A percentile compares a stretch with the other conserved stretches of the same genome.
phyloP scores from a whole-genome alignment of 2,888 invertebrate genomes.

The Thumatha senex region DNA sequence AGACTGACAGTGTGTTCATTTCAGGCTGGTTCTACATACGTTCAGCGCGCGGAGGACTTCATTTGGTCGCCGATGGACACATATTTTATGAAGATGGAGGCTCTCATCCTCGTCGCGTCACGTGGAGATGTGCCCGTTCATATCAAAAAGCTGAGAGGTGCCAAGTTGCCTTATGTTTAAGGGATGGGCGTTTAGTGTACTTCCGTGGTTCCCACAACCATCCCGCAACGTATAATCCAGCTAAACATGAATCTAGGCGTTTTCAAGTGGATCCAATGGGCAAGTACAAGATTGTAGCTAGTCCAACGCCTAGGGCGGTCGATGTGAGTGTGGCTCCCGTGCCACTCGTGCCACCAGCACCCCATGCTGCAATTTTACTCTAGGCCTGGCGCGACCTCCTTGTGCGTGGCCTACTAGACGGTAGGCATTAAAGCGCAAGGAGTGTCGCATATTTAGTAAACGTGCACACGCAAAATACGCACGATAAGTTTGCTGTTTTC shows the following conservation, averaged over 20 bases:
- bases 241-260: constrained; percentile 73
- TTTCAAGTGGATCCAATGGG: constrained; percentile 78
- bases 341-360: constrained; percentile 58
- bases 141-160: constrained; percentile 79
- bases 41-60: constrained; percentile 76
- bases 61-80: constrained; percentile 75
- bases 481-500: constrained; percentile 15
- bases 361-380: constrained; percentile 70
- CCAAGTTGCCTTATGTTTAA: constrained; percentile 74
- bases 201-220: constrained; percentile 77
- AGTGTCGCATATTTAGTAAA: constrained; percentile 56
- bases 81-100: constrained; percentile 81
- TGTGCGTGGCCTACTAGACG: constrained; percentile 71
- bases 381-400: constrained; percentile 84
- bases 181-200: constrained; percentile 76
- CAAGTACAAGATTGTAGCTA: constrained; percentile 77
- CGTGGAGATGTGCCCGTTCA: constrained; percentile 77
- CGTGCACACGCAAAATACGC: constrained; percentile 6
- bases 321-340: constrained; percentile 43
- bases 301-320: constrained; percentile 46
- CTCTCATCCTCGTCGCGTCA: constrained; percentile 74
- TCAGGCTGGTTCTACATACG: constrained; percentile 80
- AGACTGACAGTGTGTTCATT: constrained; percentile 47
- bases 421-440: constrained; percentile 65
- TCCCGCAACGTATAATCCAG: constrained; percentile 71